A percentile compares a stretch with the other conserved stretches of the same genome.
Conservation (phyloP, 2,113 vertebrate species). For the Pachycephala philippinensis region DNA sequence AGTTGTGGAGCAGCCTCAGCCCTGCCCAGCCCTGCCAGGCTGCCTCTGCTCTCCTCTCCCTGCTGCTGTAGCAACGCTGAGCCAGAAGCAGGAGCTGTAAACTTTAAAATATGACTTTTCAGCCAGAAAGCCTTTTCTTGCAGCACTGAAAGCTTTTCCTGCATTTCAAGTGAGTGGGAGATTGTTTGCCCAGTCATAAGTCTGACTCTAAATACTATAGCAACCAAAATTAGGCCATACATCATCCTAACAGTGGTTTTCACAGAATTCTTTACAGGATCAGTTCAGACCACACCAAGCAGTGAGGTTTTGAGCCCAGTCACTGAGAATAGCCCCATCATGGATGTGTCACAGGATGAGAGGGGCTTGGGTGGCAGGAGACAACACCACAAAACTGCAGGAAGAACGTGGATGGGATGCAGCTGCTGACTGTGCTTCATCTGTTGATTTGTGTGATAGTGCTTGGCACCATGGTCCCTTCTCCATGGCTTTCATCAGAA, state of each 20-base stretch:
- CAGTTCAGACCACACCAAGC: conserved; percentile 67
- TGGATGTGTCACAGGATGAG: not conserved
- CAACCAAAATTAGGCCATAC: conserved; percentile 79
- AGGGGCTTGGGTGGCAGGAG: not conserved
- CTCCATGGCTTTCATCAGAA: not conserved
- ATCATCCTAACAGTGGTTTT: conserved; percentile 78
- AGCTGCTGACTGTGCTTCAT: not conserved
- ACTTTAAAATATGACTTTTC: conserved; percentile 64
- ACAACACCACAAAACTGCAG: rapidly evolving
- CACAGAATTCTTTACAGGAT: conserved; percentile 75
- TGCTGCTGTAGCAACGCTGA: conserved; percentile 49
- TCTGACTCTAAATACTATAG: conserved; percentile 72
- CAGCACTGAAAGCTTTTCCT: conserved; percentile 31
- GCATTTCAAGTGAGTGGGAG: conserved; percentile 59
- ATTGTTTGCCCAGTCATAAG: conserved; percentile 44
- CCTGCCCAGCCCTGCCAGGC: not conserved
- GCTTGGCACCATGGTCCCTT: not conserved
- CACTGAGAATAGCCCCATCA: not conserved
- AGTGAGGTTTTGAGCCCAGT: conserved; percentile 10
- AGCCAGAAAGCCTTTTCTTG: conserved; percentile 38
- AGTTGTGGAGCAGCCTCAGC: not conserved
- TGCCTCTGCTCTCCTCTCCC: not conserved
- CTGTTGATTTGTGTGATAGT: not conserved
- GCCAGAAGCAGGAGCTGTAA: conserved; percentile 68
- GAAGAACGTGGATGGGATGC: not conserved